A percentile compares a stretch with the other conserved stretches of the same genome.
These are phyloP conservation scores for Pseudochirops corinnae DNA, from an alignment of 2,797 vertebrate species.

Conservation along the genomic window DNA sequence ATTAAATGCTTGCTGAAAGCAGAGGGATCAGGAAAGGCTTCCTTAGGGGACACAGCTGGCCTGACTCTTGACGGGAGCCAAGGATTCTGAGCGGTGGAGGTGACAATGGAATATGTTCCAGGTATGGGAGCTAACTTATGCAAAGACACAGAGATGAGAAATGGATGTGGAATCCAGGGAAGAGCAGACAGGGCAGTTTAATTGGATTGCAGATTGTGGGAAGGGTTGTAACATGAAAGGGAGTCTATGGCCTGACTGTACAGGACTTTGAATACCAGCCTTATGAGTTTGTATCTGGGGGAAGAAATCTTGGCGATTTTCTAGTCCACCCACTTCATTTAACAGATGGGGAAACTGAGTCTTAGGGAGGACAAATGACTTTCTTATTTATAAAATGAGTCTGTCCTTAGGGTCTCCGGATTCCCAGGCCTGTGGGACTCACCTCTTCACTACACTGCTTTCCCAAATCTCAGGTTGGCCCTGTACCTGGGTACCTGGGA, in stretches of 20 bases:
- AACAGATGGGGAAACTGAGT: not conserved
- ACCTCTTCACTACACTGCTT: not conserved
- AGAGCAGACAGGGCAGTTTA: not conserved
- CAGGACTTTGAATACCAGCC: not conserved
- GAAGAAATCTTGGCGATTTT: not conserved
- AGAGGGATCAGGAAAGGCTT: not conserved
- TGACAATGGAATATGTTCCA: not conserved
- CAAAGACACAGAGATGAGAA: not conserved
- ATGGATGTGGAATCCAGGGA: not conserved
- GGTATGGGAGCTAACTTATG: not conserved
- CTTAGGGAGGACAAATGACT: not conserved
- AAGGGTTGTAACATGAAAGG: not conserved
- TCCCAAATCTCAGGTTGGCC: not conserved
- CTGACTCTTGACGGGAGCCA: not conserved
- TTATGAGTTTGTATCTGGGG: not conserved
- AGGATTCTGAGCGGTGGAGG: not conserved
- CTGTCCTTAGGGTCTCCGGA: not conserved
- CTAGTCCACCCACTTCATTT: not conserved
- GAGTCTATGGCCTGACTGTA: not conserved
- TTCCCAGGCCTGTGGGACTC: not conserved
- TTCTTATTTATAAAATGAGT: not conserved
- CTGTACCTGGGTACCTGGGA: not conserved
- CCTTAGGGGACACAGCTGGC: not conserved
- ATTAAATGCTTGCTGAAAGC: not conserved
- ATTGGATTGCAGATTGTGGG: not conserved